Evolutionary conservation across 2,113 vertebrate genomes (phyloP), one percentile per base, ranked within the genome.

Genomic region (Pterocles orientalis): DNA sequence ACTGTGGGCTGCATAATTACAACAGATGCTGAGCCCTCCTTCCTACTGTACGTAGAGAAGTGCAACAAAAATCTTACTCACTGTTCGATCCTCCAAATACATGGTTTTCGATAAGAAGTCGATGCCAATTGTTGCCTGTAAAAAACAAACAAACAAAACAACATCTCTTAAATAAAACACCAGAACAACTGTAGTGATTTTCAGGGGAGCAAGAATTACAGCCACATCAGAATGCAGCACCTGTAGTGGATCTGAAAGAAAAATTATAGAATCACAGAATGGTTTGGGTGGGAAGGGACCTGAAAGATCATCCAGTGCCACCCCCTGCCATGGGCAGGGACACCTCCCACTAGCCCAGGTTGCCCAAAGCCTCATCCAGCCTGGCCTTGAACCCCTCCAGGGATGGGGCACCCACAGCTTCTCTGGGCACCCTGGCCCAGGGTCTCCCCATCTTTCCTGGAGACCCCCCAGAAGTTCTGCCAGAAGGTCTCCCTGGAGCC

Each of bases 81-180:
- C 99, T 98, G 99, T 99, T 99, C 99, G 98, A 98, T 99, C 99
- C 97, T 99, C 99, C 97, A 99, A 98, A 94, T 99, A 99, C 99
- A 99, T 99, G 64, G 99, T 99, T 99, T 99, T 99, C 34, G 99
- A 99, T 97, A 99, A 98, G 98, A 99, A 99, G 97, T 99, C 99
- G 71, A 99, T 99, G 98, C 99, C 99, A 98, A 99, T 99, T 86
- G 99, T 99, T 96, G 99, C 99, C 99, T 99, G 97, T 48, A 97
- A 97, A 92, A 90, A 65, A 86, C 86, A 65, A 92, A 76, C 82
- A 81, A 78, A 66, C 26, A 86, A n/a, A 75, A 75, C 64, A 88
- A 45, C 17, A 62, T 5, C 6, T 76, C 64, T 87, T 77, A 66
- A 43, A 56, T 23, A 28, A 79, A 72, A 36, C 0, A 2, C 9